Evolutionary conservation across 2,113 vertebrate genomes (phyloP).

Genomic region (Ciconia maguari): DNA sequence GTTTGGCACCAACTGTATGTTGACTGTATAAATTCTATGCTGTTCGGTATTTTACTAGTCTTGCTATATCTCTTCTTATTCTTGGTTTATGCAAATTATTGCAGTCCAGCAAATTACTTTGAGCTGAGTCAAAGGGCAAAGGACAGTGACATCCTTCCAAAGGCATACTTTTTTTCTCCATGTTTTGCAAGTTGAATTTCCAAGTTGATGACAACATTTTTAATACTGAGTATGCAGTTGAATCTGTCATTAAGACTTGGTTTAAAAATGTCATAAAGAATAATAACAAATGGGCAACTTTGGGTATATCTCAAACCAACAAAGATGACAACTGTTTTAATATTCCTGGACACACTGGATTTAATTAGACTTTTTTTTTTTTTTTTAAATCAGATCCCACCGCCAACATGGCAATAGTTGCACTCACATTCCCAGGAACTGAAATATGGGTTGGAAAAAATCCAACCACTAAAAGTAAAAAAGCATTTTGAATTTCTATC

Average conservation of each 20-base stretch:
- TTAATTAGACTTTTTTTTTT: background rate
- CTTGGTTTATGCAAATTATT: background rate
- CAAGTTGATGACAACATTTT: background rate
- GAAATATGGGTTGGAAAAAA: background rate
- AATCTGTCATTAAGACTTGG: background rate
- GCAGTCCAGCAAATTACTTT: background rate
- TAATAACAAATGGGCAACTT: background rate
- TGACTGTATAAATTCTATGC: background rate
- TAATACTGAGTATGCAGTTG: background rate
- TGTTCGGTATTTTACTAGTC: background rate
- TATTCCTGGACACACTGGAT: background rate
- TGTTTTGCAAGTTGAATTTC: background rate
- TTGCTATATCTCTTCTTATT: background rate
- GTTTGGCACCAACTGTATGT: background rate
- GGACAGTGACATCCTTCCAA: background rate
- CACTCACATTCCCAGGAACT: background rate
- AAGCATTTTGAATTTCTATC: background rate
- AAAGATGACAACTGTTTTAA: background rate
- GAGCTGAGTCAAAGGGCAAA: background rate
- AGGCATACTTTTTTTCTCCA: background rate
- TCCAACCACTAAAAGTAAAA: background rate
- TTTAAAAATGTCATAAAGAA: background rate
- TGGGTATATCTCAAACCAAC: background rate
- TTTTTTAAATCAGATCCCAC: background rate
- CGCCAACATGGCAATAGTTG: background rate